A percentile compares a stretch with the other conserved stretches of the same genome.
phyloP scores from a whole-genome alignment of 2,888 invertebrate genomes.

The Clanis bilineata region DNA sequence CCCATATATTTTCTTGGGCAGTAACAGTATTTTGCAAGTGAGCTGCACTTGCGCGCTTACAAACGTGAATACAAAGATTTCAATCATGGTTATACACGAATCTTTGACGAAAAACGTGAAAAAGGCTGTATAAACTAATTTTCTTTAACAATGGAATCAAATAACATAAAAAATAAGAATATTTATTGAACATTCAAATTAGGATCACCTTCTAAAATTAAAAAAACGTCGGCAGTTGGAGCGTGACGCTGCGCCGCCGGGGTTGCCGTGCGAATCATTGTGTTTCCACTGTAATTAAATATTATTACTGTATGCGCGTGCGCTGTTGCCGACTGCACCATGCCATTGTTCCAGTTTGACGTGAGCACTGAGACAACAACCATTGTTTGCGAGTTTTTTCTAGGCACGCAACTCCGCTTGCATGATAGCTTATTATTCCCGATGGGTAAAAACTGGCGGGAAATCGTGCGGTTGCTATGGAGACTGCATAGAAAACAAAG shows the following conservation, averaged over 20 bases:
- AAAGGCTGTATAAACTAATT: no score
- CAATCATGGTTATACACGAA: no score
- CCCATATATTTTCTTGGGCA: no score
- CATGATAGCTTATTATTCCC: slow-evolving; percentile 1
- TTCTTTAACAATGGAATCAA: no score
- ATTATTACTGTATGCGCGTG: slow-evolving; percentile 17
- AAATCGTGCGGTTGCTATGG: slow-evolving; percentile 1
- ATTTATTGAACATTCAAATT: not conserved
- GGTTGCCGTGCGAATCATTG: slow-evolving; percentile 41
- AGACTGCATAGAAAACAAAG: not conserved
- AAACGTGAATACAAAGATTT: no score
- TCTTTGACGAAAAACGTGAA: no score
- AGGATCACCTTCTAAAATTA: not conserved
- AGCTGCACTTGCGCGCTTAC: no score
- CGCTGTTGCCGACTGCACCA: slow-evolving; percentile 32
- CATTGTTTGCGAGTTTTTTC: slow-evolving; percentile 20
- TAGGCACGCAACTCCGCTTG: slow-evolving; percentile 4
- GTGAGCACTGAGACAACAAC: slow-evolving; percentile 21
- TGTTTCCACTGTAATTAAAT: slow-evolving; percentile 24
- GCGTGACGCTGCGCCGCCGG: slow-evolving; percentile 35
- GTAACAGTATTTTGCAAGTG: no score
- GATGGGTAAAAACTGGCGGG: not conserved
- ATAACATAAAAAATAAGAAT: no score
- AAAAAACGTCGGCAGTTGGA: slow-evolving; percentile 28
- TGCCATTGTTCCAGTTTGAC: slow-evolving; percentile 33